Evolutionary conservation across 2,888 invertebrate species (phyloP).

Genomic region (Hemaris fuciformis): DNA sequence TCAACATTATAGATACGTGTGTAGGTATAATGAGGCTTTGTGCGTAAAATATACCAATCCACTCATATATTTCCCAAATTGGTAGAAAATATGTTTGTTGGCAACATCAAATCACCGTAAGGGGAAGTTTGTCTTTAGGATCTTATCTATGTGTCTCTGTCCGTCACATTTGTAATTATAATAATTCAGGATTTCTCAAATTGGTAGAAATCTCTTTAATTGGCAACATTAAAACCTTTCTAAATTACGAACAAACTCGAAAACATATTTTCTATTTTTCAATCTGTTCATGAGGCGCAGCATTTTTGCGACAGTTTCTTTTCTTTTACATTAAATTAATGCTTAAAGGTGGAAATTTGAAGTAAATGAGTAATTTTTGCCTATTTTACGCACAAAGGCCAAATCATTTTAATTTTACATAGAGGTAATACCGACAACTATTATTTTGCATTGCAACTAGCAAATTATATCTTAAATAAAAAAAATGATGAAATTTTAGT

Average conservation of each 20-base stretch:
- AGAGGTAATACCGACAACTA: background rate
- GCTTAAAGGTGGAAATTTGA: too few species aligned
- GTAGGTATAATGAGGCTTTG: background rate
- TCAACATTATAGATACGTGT: constrained; percentile 21
- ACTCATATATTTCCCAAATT: background rate
- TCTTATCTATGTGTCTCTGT: too few species aligned
- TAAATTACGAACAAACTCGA: background rate
- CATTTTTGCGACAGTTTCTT: too few species aligned
- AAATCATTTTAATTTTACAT: background rate
- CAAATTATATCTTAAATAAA: background rate
- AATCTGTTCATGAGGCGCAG: background rate
- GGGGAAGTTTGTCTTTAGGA: too few species aligned
- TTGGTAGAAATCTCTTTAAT: background rate
- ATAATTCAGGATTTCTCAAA: too few species aligned
- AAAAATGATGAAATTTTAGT: background rate
- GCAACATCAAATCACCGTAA: too few species aligned
- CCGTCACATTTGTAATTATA: too few species aligned
- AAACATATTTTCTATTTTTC: background rate
- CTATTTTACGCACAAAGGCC: background rate
- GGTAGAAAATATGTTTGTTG: background rate
- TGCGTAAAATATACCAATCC: background rate
- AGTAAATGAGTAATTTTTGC: too few species aligned
- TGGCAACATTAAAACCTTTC: background rate
- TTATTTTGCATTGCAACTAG: background rate
- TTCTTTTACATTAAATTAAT: too few species aligned